A percentile compares a stretch with the other conserved stretches of the same genome.
These are phyloP conservation scores for Cinclus mexicanus DNA, from an alignment of 2,113 vertebrate genomes.

Conservation along the genomic window DNA sequence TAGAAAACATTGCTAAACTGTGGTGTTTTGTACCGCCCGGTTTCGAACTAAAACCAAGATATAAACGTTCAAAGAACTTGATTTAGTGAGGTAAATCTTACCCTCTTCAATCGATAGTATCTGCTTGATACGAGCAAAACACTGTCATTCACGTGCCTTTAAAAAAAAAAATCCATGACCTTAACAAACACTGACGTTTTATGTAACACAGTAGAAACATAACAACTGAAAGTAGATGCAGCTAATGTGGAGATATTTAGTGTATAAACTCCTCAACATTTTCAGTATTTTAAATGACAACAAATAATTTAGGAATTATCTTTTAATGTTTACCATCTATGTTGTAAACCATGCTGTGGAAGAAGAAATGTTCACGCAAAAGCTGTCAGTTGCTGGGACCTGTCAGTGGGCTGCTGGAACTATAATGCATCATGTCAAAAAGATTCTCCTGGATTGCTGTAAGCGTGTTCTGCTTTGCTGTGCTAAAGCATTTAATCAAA, in stretches of 20 bases:
- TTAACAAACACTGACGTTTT: not conserved
- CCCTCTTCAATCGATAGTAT: not conserved
- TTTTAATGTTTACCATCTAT: not conserved
- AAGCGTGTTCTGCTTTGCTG: not conserved
- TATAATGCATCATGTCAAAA: fast-evolving
- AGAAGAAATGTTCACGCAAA: not conserved
- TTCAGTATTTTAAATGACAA: not conserved
- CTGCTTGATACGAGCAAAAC: not conserved
- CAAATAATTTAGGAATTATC: not conserved
- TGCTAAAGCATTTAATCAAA: not conserved
- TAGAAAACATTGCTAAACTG: not conserved
- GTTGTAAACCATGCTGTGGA: not conserved
- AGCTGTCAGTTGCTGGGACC: not conserved
- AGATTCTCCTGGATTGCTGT: not conserved
- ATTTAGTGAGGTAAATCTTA: not conserved
- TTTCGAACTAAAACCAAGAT: no score
- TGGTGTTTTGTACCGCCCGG: no score
- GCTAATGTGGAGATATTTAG: not conserved
- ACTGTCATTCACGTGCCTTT: not conserved
- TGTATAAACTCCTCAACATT: not conserved
- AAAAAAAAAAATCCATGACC: not conserved
- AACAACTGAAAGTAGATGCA: not conserved
- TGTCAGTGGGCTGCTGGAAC: not conserved
- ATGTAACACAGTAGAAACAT: not conserved
- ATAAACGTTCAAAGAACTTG: not conserved